Percentiles rank a stretch among this genome's conserved stretches.
Conservation (phyloP, 2,888 invertebrate genomes). For the Tolmerus cingulatus region DNA sequence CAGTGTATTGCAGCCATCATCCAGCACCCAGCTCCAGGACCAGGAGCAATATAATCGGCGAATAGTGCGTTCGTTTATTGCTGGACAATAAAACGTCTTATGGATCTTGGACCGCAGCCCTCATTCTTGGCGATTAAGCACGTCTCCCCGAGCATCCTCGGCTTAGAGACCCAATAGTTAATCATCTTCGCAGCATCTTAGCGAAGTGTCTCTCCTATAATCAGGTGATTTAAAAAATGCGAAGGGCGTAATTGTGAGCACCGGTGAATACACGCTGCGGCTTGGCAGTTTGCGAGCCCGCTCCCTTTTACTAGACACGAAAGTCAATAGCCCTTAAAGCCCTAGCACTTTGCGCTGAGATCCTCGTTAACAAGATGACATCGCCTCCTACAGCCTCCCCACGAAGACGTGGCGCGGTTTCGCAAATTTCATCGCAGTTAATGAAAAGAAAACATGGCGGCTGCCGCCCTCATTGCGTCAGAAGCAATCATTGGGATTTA, state of each 20-base stretch:
- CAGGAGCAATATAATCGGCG: slow-evolving; percentile 9
- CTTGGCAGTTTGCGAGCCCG: not conserved
- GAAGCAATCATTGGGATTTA: slow-evolving; percentile 24
- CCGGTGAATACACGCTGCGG: not conserved
- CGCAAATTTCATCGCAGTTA: not conserved
- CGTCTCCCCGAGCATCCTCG: not conserved
- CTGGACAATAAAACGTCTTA: not conserved
- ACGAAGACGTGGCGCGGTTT: not conserved
- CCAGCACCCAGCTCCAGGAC: not conserved
- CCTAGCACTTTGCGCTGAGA: not conserved
- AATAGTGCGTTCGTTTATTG: slow-evolving; percentile 17
- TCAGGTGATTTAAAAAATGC: slow-evolving; percentile 20
- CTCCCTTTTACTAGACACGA: not conserved
- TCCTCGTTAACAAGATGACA: slow-evolving; percentile 19
- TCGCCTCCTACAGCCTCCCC: not conserved
- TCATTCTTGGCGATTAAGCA: not conserved
- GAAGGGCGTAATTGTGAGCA: not conserved
- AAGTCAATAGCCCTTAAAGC: slow-evolving; percentile 8
- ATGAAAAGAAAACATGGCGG: slow-evolving; percentile 19
- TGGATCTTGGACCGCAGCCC: not conserved
- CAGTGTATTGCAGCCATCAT: not conserved
- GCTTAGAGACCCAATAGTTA: not conserved
- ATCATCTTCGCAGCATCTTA: not conserved
- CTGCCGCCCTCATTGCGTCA: not conserved
- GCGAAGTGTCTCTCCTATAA: not conserved